Percentiles rank a stretch among this genome's conserved stretches.
Conservation (phyloP, 2,888 invertebrate genomes). For the Leptura quadrifasciata region DNA sequence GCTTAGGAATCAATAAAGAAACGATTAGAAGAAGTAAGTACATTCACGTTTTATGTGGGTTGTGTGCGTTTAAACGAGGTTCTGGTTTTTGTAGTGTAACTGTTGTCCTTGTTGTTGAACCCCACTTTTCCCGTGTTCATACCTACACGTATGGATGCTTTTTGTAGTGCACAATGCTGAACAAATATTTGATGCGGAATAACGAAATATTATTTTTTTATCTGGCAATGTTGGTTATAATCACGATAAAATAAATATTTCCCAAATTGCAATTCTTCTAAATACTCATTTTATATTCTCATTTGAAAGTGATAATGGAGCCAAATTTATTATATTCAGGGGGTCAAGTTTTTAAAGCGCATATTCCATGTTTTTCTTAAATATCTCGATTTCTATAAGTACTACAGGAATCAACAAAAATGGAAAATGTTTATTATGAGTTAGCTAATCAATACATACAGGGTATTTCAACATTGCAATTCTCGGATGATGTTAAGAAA, state of each 20-base stretch:
- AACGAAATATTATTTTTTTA: slow-evolving; percentile 6
- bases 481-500: too few relatives aligned
- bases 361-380: too few relatives aligned
- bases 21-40: slow-evolving; percentile 30
- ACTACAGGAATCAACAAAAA: too few relatives aligned
- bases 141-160: background rate
- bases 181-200: background rate
- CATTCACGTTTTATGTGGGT: slow-evolving; percentile 21
- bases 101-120: slow-evolving; percentile 22
- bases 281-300: too few relatives aligned
- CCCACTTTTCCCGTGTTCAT: slow-evolving; percentile 1
- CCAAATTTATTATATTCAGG: too few relatives aligned
- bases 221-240: background rate
- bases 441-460: too few relatives aligned
- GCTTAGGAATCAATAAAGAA: slow-evolving; percentile 29
- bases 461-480: too few relatives aligned
- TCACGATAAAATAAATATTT: background rate
- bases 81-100: slow-evolving; percentile 21
- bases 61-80: slow-evolving; percentile 21
- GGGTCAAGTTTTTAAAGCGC: too few relatives aligned
- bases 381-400: too few relatives aligned
- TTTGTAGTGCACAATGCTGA: background rate
- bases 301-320: too few relatives aligned
- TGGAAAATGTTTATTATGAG: too few relatives aligned
- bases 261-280: too few relatives aligned